Evolutionary conservation across 2,113 vertebrate species (phyloP).

Genomic region (Oophaga pumilio): DNA sequence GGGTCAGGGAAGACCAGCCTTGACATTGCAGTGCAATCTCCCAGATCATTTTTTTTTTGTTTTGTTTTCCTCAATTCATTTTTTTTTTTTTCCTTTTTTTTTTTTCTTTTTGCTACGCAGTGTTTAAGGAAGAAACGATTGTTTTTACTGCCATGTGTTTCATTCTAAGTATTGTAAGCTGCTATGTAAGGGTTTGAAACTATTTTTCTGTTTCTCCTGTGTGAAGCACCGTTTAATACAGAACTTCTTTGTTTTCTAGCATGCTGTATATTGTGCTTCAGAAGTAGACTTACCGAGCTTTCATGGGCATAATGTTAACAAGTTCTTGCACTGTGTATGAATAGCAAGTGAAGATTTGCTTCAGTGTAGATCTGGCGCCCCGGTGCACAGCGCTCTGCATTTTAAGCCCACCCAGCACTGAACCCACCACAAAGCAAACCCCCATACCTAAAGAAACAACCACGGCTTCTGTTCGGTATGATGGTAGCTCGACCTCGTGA

Average conservation of each 20-base stretch:
- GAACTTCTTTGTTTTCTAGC: conserved; percentile 69
- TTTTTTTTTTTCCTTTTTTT: conserved; percentile 17
- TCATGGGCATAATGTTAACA: conserved; percentile 66
- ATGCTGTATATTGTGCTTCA: conserved; percentile 73
- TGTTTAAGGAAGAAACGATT: conserved; percentile 74
- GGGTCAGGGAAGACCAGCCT: conserved; percentile 74
- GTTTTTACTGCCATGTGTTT: conserved; percentile 76
- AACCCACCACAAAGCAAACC: conserved; percentile 60
- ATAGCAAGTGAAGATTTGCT: conserved; percentile 71
- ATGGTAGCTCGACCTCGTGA: conserved; percentile 86
- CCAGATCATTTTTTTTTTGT: conserved; percentile 72
- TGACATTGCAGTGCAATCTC: conserved; percentile 79
- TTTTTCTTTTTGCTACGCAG: conserved; percentile 72
- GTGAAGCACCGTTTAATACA: conserved; percentile 78
- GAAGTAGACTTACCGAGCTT: conserved; percentile 73
- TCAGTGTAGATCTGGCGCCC: conserved; percentile 33
- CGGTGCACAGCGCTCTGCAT: conserved; percentile 8
- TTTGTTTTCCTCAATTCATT: not conserved
- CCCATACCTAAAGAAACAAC: conserved; percentile 75
- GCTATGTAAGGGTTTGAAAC: conserved; percentile 78
- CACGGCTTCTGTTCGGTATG: conserved; percentile 76
- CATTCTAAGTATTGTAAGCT: conserved; percentile 78
- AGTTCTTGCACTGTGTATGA: conserved; percentile 75
- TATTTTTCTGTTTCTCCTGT: conserved; percentile 71
- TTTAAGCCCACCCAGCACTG: conserved; percentile 19